Evolutionary conservation across 2,888 invertebrate species (phyloP).

Genomic region (Frankliniella fusca): DNA sequence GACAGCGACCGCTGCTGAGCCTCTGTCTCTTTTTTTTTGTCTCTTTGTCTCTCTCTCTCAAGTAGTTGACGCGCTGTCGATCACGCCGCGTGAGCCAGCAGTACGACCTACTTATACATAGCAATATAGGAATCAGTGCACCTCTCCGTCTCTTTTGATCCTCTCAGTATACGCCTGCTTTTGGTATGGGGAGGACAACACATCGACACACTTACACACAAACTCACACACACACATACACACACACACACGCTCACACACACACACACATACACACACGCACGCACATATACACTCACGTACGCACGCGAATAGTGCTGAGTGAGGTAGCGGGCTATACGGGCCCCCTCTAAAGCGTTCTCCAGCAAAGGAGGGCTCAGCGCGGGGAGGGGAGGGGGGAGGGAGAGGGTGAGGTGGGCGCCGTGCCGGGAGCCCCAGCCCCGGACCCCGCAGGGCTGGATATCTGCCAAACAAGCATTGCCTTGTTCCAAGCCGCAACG

Average conservation of each 20-base stretch:
- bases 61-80: too few relatives aligned
- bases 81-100: too few relatives aligned
- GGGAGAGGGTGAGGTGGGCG: not conserved
- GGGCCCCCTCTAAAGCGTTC: slow-evolving; percentile 10
- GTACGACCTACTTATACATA: not conserved
- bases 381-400: not conserved
- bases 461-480: slow-evolving; percentile 26
- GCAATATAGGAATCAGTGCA: not conserved
- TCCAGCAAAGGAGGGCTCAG: slow-evolving; percentile 1
- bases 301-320: slow-evolving; percentile 16
- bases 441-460: not conserved
- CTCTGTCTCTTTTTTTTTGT: too few relatives aligned
- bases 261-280: not conserved
- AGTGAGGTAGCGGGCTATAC: slow-evolving; percentile 5
- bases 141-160: not conserved
- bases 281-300: not conserved
- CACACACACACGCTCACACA: not conserved
- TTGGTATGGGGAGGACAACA: not conserved
- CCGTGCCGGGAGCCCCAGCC: not conserved
- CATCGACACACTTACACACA: not conserved
- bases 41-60: too few relatives aligned
- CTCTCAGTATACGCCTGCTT: not conserved
- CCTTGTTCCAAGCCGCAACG: slow-evolving; percentile 21
- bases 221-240: not conserved
- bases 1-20: too few relatives aligned